Conservation (phyloP, 2,888 invertebrate genomes). For the Apoda limacodes region DNA sequence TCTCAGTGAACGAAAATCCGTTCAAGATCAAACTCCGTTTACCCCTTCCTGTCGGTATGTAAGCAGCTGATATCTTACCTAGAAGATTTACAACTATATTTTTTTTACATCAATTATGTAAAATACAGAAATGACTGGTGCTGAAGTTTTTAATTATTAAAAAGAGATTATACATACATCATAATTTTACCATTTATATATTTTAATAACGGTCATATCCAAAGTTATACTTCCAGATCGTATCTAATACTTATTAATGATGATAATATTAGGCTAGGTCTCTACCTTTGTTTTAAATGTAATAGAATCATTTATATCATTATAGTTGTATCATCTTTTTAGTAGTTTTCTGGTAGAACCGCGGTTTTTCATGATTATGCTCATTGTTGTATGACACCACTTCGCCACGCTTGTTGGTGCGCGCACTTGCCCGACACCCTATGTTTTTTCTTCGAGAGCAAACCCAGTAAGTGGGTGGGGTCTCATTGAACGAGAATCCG, state of each 20-base stretch:
- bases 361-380: slow-evolving; percentile 45
- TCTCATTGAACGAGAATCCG: slow-evolving; percentile 40
- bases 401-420: slow-evolving; percentile 40
- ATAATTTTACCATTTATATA: no score
- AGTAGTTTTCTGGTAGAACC: slow-evolving; percentile 38
- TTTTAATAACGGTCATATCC: slow-evolving; percentile 8
- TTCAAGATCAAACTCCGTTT: slow-evolving; percentile 38
- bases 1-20: slow-evolving; percentile 40
- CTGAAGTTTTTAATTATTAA: no score
- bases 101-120: no score
- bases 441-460: slow-evolving; percentile 33
- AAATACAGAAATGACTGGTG: no score
- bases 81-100: slow-evolving; percentile 25
- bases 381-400: slow-evolving; percentile 30
- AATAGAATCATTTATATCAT: slow-evolving; percentile 4
- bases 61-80: slow-evolving; percentile 36
- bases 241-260: no score
- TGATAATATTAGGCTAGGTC: background rate
- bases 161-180: no score
- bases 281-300: background rate
- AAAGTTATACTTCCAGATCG: no score
- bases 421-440: slow-evolving; percentile 36
- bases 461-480: slow-evolving; percentile 30
- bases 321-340: slow-evolving; percentile 34
- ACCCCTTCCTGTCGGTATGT: slow-evolving; percentile 43